Conservation (phyloP, 2,888 invertebrate genomes). For the Leptopilina syphax region DNA sequence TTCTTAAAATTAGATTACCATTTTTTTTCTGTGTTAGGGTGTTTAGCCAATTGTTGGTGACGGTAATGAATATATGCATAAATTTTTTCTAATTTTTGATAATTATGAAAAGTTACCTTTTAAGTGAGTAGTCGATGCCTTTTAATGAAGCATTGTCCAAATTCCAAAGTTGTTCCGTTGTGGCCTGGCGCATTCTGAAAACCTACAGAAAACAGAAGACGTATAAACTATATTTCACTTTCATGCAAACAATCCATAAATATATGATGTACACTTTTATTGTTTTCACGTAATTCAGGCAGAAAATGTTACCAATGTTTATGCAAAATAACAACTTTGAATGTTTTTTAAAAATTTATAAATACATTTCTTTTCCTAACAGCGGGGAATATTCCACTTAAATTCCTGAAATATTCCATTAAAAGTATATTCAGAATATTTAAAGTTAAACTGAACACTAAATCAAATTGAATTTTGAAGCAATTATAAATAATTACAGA, state of each 20-base stretch:
- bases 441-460: no score
- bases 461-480: no score
- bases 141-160: conserved; percentile 37
- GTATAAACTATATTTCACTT: neutral
- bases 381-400: no score
- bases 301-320: neutral
- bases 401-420: no score
- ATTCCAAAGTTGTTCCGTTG: conserved; percentile 38
- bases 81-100: conserved; percentile 18
- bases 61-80: neutral
- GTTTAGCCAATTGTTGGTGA: no score
- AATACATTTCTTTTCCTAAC: no score
- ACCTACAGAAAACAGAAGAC: neutral
- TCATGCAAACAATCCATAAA: neutral
- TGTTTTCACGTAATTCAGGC: neutral
- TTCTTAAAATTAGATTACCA: no score
- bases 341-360: no score
- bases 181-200: conserved; percentile 39
- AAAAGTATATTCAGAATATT: no score
- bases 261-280: neutral
- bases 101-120: conserved; percentile 30
- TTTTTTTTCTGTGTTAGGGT: no score
- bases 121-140: conserved; percentile 32
- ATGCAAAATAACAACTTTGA: no score
- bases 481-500: no score